Conservation (phyloP, 2,113 vertebrate species). For the Martes martes region DNA sequence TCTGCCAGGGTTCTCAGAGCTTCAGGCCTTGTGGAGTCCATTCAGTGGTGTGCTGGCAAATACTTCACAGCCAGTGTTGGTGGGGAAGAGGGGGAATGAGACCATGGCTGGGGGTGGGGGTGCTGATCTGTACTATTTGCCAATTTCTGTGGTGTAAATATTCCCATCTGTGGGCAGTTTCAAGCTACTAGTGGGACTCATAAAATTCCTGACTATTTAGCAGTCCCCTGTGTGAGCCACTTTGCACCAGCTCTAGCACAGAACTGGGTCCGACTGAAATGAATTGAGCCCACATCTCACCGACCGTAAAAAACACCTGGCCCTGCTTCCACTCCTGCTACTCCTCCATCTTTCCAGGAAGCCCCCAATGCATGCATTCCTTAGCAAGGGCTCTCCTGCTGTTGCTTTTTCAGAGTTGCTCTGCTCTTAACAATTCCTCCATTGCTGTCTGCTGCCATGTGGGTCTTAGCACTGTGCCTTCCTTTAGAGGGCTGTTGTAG, state of each 20-base stretch:
- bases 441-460: background rate
- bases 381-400: background rate
- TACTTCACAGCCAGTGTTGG: background rate
- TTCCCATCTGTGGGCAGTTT: background rate
- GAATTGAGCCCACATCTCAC: background rate
- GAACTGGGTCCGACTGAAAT: background rate
- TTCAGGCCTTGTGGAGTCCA: background rate
- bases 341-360: background rate
- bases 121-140: background rate
- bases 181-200: background rate
- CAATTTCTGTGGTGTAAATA: background rate
- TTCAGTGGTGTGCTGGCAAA: background rate
- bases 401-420: background rate
- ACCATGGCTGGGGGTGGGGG: background rate
- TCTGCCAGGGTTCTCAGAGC: background rate
- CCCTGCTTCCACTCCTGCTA: rapidly evolving
- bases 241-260: background rate
- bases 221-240: background rate
- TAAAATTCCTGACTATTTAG: background rate
- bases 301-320: background rate
- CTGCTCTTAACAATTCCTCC: background rate
- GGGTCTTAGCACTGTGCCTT: background rate
- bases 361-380: background rate
- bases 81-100: rapidly evolving
- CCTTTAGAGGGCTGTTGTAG: background rate